phyloP scores from a whole-genome alignment of 2,888 invertebrate genomes.

The Amphipoea oculea region DNA sequence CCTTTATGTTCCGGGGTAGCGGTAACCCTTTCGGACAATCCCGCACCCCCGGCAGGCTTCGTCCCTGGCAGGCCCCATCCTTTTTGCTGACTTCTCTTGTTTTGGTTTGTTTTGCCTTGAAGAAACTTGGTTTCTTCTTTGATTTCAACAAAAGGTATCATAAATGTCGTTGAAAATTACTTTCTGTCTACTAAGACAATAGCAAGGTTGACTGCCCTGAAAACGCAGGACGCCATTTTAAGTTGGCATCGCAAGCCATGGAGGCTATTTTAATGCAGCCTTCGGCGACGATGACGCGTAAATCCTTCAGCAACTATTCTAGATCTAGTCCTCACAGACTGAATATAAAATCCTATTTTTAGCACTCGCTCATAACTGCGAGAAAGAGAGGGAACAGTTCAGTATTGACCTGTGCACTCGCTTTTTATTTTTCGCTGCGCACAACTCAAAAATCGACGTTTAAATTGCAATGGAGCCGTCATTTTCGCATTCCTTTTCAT shows the following conservation, averaged over 20 bases:
- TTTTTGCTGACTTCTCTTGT: background rate
- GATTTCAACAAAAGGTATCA: background rate
- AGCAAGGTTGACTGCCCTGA: background rate
- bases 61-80: too few relatives aligned
- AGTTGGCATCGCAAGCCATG: background rate
- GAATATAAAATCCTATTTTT: constrained; percentile 38
- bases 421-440: constrained; percentile 29
- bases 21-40: too few relatives aligned
- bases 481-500: constrained; percentile 30
- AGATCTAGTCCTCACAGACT: constrained; percentile 23
- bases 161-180: background rate
- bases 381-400: constrained; percentile 26
- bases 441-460: constrained; percentile 11
- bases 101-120: background rate
- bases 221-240: background rate
- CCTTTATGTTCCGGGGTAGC: too few relatives aligned
- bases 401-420: constrained; percentile 43
- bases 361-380: constrained; percentile 33
- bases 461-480: constrained; percentile 33
- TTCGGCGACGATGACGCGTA: background rate
- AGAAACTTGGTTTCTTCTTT: background rate
- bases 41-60: too few relatives aligned
- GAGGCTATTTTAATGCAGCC: constrained; percentile 21
- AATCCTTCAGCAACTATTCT: constrained; percentile 33
- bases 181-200: background rate